Conservation (phyloP, 2,888 invertebrate genomes). For the Isoperla grammatica region DNA sequence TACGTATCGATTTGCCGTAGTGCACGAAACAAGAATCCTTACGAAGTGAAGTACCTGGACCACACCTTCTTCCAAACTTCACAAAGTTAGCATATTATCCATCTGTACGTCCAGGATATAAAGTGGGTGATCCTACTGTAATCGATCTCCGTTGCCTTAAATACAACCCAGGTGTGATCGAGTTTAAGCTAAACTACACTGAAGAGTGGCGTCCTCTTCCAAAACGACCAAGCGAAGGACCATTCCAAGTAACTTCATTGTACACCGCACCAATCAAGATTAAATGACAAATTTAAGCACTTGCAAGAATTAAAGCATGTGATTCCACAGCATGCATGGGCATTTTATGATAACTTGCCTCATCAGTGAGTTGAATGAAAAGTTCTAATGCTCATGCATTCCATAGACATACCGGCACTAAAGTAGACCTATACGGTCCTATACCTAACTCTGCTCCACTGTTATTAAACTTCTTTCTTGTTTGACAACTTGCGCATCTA, state of each 20-base stretch:
- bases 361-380: conserved; percentile 2
- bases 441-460: not conserved
- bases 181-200: not conserved
- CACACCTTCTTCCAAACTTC: conserved; percentile 20
- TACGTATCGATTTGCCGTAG: conserved; percentile 23
- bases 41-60: conserved; percentile 25
- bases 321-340: conserved; percentile 1
- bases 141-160: conserved; percentile 23
- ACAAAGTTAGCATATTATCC: conserved; percentile 14
- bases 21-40: conserved; percentile 27
- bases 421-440: too few species aligned
- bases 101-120: conserved; percentile 31
- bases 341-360: conserved; percentile 2
- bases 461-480: not conserved
- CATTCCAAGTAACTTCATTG: not conserved
- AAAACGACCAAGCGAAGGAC: not conserved
- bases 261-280: conserved; percentile 1
- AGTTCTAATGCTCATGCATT: not conserved
- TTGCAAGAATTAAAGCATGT: conserved; percentile 10
- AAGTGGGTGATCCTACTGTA: conserved; percentile 30
- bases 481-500: too few species aligned
- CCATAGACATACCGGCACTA: not conserved
- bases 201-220: not conserved
- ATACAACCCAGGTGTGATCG: conserved; percentile 2
- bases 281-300: conserved; percentile 13